These are phyloP conservation scores for Cataglyphis altisquamis DNA, from an alignment of 2,888 invertebrate species.

Conservation along the genomic window DNA sequence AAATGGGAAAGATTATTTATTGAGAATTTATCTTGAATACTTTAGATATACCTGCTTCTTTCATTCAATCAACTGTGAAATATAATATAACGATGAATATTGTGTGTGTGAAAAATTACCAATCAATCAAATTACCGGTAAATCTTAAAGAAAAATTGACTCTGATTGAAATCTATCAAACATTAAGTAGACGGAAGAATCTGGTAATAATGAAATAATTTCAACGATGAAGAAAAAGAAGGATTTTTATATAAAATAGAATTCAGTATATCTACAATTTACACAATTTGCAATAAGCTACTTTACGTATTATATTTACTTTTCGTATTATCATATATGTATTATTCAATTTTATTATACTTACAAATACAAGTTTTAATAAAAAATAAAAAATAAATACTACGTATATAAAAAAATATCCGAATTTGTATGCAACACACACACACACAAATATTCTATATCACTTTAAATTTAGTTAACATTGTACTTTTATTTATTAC, in stretches of 20 bases:
- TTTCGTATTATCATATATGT: not conserved
- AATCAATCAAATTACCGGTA: not conserved
- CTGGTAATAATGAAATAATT: not conserved
- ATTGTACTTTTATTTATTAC: not conserved
- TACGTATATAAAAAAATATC: no score
- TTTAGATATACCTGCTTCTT: constrained; percentile 25
- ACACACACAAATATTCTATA: not conserved
- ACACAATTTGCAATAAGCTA: not conserved
- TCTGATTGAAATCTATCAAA: not conserved
- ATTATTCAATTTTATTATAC: not conserved
- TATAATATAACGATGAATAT: constrained; percentile 22
- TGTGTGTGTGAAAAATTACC: not conserved
- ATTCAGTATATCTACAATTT: not conserved
- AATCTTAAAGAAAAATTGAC: not conserved
- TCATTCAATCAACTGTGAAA: not conserved
- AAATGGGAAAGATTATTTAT: constrained; percentile 26
- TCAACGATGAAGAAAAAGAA: not conserved
- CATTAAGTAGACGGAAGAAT: not conserved
- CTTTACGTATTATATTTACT: no score
- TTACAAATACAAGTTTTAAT: not conserved
- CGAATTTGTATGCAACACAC: no score
- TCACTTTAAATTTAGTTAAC: not conserved
- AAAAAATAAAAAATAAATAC: no score
- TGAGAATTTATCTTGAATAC: constrained; percentile 30
- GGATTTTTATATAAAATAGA: not conserved